Base-by-base conservation (phyloP, 2,113 vertebrate species). In the Anhinga anhinga region DNA sequence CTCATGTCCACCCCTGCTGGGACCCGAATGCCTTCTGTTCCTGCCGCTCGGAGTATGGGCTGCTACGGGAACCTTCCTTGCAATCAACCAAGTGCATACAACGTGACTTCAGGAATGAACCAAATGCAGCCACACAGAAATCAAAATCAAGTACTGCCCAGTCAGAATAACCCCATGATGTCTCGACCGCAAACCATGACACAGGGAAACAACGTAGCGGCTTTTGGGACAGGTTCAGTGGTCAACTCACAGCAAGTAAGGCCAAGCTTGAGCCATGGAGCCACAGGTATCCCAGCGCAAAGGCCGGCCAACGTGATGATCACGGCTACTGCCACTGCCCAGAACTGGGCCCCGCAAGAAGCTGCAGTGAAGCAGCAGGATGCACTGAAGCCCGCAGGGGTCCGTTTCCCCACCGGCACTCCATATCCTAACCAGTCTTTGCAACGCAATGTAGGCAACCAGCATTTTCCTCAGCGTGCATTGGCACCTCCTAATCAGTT, bases 41-140 rank as follows among this genome's bases (percentile, higher is more conserved):
- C 98, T 36, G 88, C 96, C 2, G 45, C 96, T 82, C 98, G 98
- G 47, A 98, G 86, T 45, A 97, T 99, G 79, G 97, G 98, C 81
- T 98, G 99, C 78, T 99, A 99, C 0, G 98, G 98, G 17, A 98
- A 91, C 45, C 96, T 98, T 69, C 89, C 98, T 9, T 99, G 99
- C 89, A 98, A 97, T 82, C 99, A 98, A 58, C 94, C 98, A 5
- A 95, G 92, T 2, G 56, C 97, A 9, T 98, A 98, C 92, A 98
- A 96, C 0, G 74, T 98, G 16, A 87, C 98, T 59, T 94, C 98
- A 62, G 98, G 98, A 78, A 95, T 98, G 72, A 98, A 94, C 84
- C 99, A 98, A 40, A 97, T 99, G 82, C 98, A 98, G 91, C 98
- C 98, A 69, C 99, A 98, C 67, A 98, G 98, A 97, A 98, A 97